Evolutionary conservation across 2,797 vertebrate species (phyloP).

Genomic region (Girardinus metallicus): DNA sequence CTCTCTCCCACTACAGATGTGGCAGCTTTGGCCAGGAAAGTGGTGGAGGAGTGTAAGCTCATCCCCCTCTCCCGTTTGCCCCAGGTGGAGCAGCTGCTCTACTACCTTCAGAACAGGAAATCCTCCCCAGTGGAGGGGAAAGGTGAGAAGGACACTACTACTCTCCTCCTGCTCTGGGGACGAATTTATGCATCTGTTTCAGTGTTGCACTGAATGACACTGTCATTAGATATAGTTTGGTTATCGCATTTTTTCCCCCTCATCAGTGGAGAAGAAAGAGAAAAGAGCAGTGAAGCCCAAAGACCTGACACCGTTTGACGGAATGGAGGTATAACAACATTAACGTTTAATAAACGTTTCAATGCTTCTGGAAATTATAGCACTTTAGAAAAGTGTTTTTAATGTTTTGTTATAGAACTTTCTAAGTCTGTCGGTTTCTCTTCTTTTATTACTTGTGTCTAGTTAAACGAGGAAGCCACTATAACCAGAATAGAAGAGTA

Average conservation of each 20-base stretch:
- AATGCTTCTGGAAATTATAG: neutral
- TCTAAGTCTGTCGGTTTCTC: neutral
- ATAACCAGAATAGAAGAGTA: slow-evolving; percentile 80
- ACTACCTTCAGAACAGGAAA: slow-evolving; percentile 94
- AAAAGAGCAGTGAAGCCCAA: slow-evolving; percentile 87
- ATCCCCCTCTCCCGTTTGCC: slow-evolving; percentile 90
- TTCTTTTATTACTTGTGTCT: slow-evolving; percentile 10
- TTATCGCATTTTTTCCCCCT: neutral
- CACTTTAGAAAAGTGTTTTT: neutral
- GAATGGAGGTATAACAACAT: slow-evolving; percentile 89
- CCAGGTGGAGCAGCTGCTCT: slow-evolving; percentile 94
- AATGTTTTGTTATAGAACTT: neutral
- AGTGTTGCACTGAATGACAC: neutral
- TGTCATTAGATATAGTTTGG: neutral
- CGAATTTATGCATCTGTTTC: neutral
- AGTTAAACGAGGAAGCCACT: slow-evolving; percentile 69
- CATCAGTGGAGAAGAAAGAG: slow-evolving; percentile 88
- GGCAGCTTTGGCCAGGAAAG: slow-evolving; percentile 90
- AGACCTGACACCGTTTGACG: slow-evolving; percentile 95
- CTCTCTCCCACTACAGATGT: slow-evolving; percentile 93
- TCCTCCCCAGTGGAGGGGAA: slow-evolving; percentile 72
- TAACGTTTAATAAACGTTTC: neutral
- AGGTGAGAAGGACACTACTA: slow-evolving; percentile 22
- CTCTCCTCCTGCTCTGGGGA: neutral
- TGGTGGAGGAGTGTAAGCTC: slow-evolving; percentile 95